A percentile compares a stretch with the other conserved stretches of the same genome.
phyloP scores from a whole-genome alignment of 1,140 invertebrate species.

The Bombus terrestris region DNA sequence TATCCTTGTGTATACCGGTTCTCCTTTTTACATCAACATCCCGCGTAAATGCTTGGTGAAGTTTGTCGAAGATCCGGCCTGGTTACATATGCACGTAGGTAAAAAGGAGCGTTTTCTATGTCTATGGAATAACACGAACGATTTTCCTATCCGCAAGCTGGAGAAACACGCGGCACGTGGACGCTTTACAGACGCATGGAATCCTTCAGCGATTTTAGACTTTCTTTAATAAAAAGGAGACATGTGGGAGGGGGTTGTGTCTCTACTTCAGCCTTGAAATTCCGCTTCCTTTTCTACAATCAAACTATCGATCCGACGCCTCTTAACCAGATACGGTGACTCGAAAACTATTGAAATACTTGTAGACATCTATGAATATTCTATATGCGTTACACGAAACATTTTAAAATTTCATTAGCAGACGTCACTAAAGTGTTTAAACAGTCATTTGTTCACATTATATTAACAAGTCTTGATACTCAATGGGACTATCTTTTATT shows the following conservation, averaged over 20 bases:
- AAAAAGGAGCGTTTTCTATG: neutral
- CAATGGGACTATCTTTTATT: too few relatives aligned
- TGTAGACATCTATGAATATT: neutral
- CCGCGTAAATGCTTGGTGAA: constrained; percentile 27
- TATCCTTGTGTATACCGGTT: neutral
- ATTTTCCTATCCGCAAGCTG: constrained; percentile 26
- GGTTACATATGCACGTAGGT: neutral
- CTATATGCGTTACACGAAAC: neutral
- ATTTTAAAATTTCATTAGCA: neutral
- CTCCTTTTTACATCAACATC: constrained; percentile 27
- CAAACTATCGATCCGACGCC: constrained; percentile 20
- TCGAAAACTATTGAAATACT: neutral
- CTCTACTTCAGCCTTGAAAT: constrained; percentile 1
- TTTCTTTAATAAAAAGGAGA: constrained; percentile 60
- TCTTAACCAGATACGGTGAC: neutral
- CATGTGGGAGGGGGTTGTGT: constrained; percentile 35
- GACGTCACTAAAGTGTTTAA: too few relatives aligned
- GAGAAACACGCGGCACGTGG: constrained; percentile 38
- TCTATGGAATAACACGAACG: constrained; percentile 28
- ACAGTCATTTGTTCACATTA: too few relatives aligned
- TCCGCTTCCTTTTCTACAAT: neutral
- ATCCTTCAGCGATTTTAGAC: constrained; percentile 60
- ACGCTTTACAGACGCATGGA: constrained; percentile 51
- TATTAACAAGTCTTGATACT: too few relatives aligned
- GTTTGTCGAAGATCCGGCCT: constrained; percentile 23